These are phyloP conservation scores for Danio tinwini DNA, from an alignment of 2,797 vertebrate genomes.

Conservation along the genomic window DNA sequence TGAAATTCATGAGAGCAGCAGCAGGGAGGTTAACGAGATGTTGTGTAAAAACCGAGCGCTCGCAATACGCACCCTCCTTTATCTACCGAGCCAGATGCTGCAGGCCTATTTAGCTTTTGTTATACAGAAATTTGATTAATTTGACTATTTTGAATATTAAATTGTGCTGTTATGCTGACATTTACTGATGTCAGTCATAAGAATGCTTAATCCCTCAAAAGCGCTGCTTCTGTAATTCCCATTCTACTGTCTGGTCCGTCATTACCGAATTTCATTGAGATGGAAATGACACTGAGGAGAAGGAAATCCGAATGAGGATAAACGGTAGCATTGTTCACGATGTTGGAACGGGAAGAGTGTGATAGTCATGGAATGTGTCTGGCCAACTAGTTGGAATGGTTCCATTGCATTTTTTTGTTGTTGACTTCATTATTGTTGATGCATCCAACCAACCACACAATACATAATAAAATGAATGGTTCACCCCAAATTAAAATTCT, in stretches of 20 bases:
- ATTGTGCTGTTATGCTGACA: slow-evolving; percentile 54
- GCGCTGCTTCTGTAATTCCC: slow-evolving; percentile 43
- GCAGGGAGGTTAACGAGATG: slow-evolving; percentile 60
- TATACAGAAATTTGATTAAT: slow-evolving; percentile 59
- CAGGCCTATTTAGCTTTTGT: slow-evolving; percentile 54
- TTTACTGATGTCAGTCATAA: slow-evolving; percentile 54
- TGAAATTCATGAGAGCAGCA: slow-evolving; percentile 59
- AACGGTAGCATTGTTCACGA: slow-evolving; percentile 37
- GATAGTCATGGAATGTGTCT: slow-evolving; percentile 7
- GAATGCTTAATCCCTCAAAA: slow-evolving; percentile 54
- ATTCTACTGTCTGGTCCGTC: slow-evolving; percentile 40
- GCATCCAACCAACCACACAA: slow-evolving; percentile 13
- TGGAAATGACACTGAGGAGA: slow-evolving; percentile 53
- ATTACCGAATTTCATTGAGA: slow-evolving; percentile 42
- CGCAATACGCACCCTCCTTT: slow-evolving; percentile 50
- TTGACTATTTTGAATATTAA: slow-evolving; percentile 56
- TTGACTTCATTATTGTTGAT: slow-evolving; percentile 26
- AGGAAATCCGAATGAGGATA: slow-evolving; percentile 29
- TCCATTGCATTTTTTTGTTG: slow-evolving; percentile 23
- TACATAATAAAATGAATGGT: neutral
- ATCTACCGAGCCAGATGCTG: slow-evolving; percentile 62
- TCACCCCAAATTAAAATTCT: neutral
- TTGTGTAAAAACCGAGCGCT: slow-evolving; percentile 47
- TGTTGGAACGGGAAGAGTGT: slow-evolving; percentile 32
- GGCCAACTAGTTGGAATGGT: slow-evolving; percentile 33